Evolutionary conservation across 64 coral and sea anemone species (phyloP).

Genomic region (Platygyra sinensis): DNA sequence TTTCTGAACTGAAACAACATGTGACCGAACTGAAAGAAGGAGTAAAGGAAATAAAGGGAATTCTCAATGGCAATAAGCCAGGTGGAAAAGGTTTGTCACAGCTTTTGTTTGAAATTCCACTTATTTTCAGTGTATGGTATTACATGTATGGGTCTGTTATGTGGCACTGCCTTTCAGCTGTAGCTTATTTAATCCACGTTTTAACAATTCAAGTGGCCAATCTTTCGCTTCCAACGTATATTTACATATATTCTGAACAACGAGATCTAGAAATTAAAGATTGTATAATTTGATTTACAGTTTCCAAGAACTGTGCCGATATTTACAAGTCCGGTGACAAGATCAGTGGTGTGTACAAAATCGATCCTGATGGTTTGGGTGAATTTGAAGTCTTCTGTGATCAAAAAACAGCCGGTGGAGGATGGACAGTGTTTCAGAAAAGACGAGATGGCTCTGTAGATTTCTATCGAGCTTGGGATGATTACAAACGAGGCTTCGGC

Average conservation of each 20-base stretch:
- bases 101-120: too few species aligned
- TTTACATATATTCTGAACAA: too few species aligned
- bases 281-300: too few species aligned
- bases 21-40: background rate
- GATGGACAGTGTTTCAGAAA: conserved; percentile 56
- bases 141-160: too few species aligned
- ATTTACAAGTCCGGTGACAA: conserved; percentile 29
- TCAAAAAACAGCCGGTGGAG: conserved; percentile 52
- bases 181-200: too few species aligned
- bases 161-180: too few species aligned
- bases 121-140: too few species aligned
- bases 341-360: conserved; percentile 34
- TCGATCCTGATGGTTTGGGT: conserved; percentile 49
- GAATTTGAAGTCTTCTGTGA: conserved; percentile 59
- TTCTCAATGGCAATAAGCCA: background rate
- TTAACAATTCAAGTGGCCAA: too few species aligned
- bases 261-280: too few species aligned
- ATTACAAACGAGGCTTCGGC: conserved; percentile 50
- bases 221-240: too few species aligned
- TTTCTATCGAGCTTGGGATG: conserved; percentile 25
- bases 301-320: conserved; percentile 34
- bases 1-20: background rate
- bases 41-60: background rate
- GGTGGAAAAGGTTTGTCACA: background rate
- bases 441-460: conserved; percentile 49